Conservation (phyloP, 2,888 invertebrate genomes). For the Drosophila algonquin region DNA sequence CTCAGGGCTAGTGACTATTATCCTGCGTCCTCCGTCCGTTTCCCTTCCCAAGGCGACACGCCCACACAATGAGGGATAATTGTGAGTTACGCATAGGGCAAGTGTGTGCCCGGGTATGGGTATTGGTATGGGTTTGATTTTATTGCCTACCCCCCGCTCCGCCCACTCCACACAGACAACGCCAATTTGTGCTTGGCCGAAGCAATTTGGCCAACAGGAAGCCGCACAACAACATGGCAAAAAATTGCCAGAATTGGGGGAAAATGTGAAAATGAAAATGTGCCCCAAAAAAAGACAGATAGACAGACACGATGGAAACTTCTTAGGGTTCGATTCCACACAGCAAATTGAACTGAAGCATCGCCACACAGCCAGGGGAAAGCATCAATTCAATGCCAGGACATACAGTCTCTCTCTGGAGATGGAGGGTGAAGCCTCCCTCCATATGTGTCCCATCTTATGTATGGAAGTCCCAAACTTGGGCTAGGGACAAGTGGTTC, state of each 20-base stretch:
- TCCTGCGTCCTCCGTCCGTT: constrained; percentile 9
- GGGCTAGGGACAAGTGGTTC: constrained; percentile 6
- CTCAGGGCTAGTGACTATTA: constrained; percentile 53
- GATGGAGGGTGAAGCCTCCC: background rate
- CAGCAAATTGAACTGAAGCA: constrained; percentile 39
- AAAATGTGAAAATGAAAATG: constrained; percentile 34
- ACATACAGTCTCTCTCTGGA: no score
- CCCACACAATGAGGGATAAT: constrained; percentile 73
- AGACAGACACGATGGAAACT: constrained; percentile 51
- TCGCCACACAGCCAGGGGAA: constrained; percentile 9
- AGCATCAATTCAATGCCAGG: constrained; percentile 53
- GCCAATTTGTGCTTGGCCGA: constrained; percentile 64
- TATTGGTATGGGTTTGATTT: constrained; percentile 57
- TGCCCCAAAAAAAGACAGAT: constrained; percentile 36
- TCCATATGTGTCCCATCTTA: constrained; percentile 46
- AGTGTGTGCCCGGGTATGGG: constrained; percentile 36
- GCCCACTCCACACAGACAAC: constrained; percentile 20
- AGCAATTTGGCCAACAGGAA: constrained; percentile 58
- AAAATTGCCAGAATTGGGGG: background rate
- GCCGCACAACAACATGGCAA: constrained; percentile 44
- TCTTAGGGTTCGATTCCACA: constrained; percentile 17
- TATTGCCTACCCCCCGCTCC: constrained; percentile 53
- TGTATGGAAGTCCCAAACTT: background rate
- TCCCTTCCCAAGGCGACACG: constrained; percentile 41
- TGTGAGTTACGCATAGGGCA: constrained; percentile 75